Percentiles rank a stretch among this genome's conserved stretches.
Evolutionary conservation across 2,888 invertebrate genomes (phyloP).

Genomic region (Mythimna lalbum): DNA sequence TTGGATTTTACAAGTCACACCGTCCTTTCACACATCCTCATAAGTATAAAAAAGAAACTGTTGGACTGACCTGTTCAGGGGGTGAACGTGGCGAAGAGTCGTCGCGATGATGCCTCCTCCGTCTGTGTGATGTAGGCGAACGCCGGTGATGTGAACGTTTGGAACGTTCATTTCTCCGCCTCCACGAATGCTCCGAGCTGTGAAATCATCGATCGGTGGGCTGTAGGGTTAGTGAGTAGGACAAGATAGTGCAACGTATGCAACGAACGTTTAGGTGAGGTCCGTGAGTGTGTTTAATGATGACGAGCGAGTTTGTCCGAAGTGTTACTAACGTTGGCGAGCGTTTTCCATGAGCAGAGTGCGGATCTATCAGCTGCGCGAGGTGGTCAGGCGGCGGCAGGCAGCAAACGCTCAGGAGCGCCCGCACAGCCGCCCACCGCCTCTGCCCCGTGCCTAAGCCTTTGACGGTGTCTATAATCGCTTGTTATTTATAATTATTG

Average conservation of each 20-base stretch:
- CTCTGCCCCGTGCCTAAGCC: constrained; percentile 77
- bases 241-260: constrained; percentile 68
- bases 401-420: constrained; percentile 84
- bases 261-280: constrained; percentile 81
- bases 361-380: constrained; percentile 80
- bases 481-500: constrained; percentile 6
- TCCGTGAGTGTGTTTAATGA: constrained; percentile 72
- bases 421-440: constrained; percentile 79
- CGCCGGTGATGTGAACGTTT: constrained; percentile 96
- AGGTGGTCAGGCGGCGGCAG: constrained; percentile 82
- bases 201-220: constrained; percentile 91
- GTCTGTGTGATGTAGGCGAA: constrained; percentile 94
- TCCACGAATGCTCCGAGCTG: constrained; percentile 94
- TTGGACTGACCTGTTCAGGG: constrained; percentile 88
- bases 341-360: constrained; percentile 77
- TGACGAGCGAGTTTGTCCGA: constrained; percentile 55
- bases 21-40: constrained; percentile 76
- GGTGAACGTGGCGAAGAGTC: constrained; percentile 87
- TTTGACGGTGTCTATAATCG: constrained; percentile 64
- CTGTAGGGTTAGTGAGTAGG: constrained; percentile 88
- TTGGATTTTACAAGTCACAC: constrained; percentile 77
- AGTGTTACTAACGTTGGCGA: constrained; percentile 84
- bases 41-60: constrained; percentile 75
- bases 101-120: constrained; percentile 92
- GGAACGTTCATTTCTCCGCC: constrained; percentile 95